Percentiles rank a stretch among this genome's conserved stretches.
Conservation (phyloP, 2,888 invertebrate species). For the Melanchra persicariae region DNA sequence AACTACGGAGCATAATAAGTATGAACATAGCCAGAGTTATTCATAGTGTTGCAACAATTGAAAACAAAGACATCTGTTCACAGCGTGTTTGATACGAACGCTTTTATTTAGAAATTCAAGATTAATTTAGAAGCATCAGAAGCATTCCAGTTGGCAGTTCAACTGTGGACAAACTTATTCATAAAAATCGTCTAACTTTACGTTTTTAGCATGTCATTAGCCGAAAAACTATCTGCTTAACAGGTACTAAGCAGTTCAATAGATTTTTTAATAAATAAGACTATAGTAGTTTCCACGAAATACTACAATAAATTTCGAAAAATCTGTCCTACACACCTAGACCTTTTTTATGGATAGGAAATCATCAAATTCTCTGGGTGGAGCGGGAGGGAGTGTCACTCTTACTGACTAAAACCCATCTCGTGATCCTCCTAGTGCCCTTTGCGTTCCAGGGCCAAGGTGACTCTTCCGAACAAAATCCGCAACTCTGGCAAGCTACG, state of each 20-base stretch:
- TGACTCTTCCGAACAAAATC: no score
- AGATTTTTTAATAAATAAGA: no score
- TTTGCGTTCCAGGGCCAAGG: no score
- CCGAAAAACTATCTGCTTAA: neutral
- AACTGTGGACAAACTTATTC: conserved; percentile 24
- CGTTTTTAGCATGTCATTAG: neutral
- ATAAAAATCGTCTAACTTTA: neutral
- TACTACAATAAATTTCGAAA: no score
- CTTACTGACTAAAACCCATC: no score
- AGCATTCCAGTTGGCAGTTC: conserved; percentile 33
- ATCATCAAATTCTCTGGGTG: no score
- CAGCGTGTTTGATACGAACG: conserved; percentile 47
- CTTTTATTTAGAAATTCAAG: conserved; percentile 45
- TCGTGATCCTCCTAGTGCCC: no score
- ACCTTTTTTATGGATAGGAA: no score
- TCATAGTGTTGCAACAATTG: conserved; percentile 47
- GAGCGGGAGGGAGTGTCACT: no score
- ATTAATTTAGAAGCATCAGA: conserved; percentile 41
- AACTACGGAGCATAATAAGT: conserved; percentile 33
- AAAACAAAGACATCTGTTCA: conserved; percentile 50
- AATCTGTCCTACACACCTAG: no score
- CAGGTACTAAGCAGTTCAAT: neutral
- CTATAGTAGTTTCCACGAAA: no score
- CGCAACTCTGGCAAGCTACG: neutral
- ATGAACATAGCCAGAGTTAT: conserved; percentile 39